A percentile compares a stretch with the other conserved stretches of the same genome.
Evolutionary conservation across 2,113 vertebrate genomes (phyloP).

Genomic region (Cranoglanis bouderius): DNA sequence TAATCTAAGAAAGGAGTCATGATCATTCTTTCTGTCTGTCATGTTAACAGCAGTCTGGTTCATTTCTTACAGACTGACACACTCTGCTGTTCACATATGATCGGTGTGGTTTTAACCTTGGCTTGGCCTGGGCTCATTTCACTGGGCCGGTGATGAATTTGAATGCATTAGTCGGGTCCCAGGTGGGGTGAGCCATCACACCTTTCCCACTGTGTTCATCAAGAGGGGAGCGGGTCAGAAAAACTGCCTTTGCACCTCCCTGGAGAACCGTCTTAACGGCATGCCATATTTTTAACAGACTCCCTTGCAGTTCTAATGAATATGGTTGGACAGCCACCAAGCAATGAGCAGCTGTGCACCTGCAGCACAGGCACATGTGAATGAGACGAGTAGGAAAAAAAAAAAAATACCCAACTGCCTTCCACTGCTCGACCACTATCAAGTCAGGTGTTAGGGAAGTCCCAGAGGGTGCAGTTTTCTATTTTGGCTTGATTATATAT

Average conservation of each 20-base stretch:
- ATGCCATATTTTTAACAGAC: slow-evolving; percentile 46
- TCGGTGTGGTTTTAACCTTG: slow-evolving; percentile 26
- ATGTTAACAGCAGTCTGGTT: slow-evolving; percentile 32
- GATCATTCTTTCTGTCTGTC: slow-evolving; percentile 15
- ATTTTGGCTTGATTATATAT: slow-evolving; percentile 35
- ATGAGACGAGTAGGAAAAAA: slow-evolving; percentile 29
- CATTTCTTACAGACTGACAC: slow-evolving; percentile 36
- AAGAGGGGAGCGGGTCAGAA: slow-evolving; percentile 38
- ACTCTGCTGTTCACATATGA: slow-evolving; percentile 30
- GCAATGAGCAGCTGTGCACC: slow-evolving; percentile 35
- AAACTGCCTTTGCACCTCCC: slow-evolving; percentile 37
- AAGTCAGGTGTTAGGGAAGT: slow-evolving; percentile 58
- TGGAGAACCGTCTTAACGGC: slow-evolving; percentile 43
- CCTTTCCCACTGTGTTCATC: slow-evolving; percentile 46
- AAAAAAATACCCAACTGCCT: slow-evolving; percentile 40
- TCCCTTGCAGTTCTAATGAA: slow-evolving; percentile 51
- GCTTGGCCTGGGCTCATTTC: slow-evolving; percentile 32
- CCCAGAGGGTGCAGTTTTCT: slow-evolving; percentile 57
- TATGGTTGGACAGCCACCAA: slow-evolving; percentile 38
- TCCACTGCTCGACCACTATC: slow-evolving; percentile 1
- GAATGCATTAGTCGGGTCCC: slow-evolving; percentile 41
- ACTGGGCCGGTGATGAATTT: slow-evolving; percentile 45
- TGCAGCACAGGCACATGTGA: slow-evolving; percentile 26
- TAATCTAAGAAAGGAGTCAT: slow-evolving; percentile 12
- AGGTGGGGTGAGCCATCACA: slow-evolving; percentile 41